Base-by-base conservation (phyloP, 2,888 invertebrate genomes). In the Nineta flava region DNA sequence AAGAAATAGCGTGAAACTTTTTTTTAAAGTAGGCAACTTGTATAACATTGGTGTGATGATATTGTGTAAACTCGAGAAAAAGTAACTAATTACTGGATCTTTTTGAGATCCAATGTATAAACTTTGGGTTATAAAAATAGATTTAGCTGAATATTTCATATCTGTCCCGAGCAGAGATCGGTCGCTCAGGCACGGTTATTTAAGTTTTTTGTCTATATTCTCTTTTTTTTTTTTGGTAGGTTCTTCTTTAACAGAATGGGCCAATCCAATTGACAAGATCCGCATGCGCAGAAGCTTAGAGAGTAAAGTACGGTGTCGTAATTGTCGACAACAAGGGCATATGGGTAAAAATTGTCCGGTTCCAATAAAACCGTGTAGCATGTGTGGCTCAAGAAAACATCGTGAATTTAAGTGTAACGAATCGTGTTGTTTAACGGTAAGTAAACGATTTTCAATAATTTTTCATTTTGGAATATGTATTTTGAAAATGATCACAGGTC, bases 321-420 rank as follows among this genome's bases (percentile, higher is more conserved):
- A 47, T 34, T 47, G 47, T 17, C 47, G 47, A 13, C 47, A 47
- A 35, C 12, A 15, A 5, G 47, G 47, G 7, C 47, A 47, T n/a
- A 16, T 10, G 9, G 16, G 13, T 13, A 47, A 17, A n/a, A 17
- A 32, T 35, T 47, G 47, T 34, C 34, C 32, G n/a, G 35, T 32
- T 35, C 47, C 47, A 12, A 16, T 35, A 9, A 47, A 47, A 34
- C n/a, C 32, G 7, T 47, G 47, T 34, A 34, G 34, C 6, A 35
- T 47, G 35, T 47, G 47, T 17, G 47, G 47, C 9, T 21, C 16
- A 3, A n/a, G 35, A 10, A 31, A 16, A 6, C 47, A 47, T 47
- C 35, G 6, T 9, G 47, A 35, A 16, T 17, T 15, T 13, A 12
- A 34, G 9, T 47, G 47, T 16, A 13, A 32, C 4, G n/a, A 16